Base-by-base conservation (phyloP, 2,888 invertebrate genomes). In the Ormyrus pomaceus region DNA sequence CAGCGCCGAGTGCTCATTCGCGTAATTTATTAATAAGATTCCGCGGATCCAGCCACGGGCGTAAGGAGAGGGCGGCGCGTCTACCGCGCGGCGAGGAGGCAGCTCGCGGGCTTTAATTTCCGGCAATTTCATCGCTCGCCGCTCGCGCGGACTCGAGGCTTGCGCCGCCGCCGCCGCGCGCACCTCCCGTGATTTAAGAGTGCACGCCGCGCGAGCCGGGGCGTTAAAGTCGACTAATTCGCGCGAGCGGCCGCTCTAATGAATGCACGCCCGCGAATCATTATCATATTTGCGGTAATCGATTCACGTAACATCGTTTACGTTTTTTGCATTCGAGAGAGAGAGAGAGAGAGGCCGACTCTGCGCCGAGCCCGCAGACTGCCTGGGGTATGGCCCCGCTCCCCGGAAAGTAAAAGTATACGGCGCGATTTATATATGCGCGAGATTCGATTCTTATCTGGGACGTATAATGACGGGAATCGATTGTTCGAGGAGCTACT, bases 11-110 rank as follows among this genome's bases (percentile, higher is more conserved):
- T 46, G 19, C 19, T 79, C 73, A 80, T 76, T 84, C 80, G 80
- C 81, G 73, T 84, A 86, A 86, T 86, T 86, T 84, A 85, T 86
- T 86, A 86, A 86, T 86, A 84, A 84, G 84, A 86, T 85, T 86
- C 84, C 82, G 82, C 79, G 80, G 84, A 82, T 83, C 82, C 79
- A 82, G 80, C 79, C 76, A 77, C 73, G 13, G n/a, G 34, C 13
- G n/a, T 11, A 34, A n/a, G n/a, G 53, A 74, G 62, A 62, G 48
- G 56, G 53, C 46, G 7, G 19, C 13, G 34, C 59, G 11, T 48
- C 13, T 13, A 13, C 13, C 13, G 13, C 13, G 13, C 13, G 13
- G 46, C 55, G 56, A 66, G 79, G 71, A 82, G 80, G 75, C 78
- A 77, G 83, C 82, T 69, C 80, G 19, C 80, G 19, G 19, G 19